Conservation (phyloP, 2,797 vertebrate genomes). For the Microchirus variegatus region DNA sequence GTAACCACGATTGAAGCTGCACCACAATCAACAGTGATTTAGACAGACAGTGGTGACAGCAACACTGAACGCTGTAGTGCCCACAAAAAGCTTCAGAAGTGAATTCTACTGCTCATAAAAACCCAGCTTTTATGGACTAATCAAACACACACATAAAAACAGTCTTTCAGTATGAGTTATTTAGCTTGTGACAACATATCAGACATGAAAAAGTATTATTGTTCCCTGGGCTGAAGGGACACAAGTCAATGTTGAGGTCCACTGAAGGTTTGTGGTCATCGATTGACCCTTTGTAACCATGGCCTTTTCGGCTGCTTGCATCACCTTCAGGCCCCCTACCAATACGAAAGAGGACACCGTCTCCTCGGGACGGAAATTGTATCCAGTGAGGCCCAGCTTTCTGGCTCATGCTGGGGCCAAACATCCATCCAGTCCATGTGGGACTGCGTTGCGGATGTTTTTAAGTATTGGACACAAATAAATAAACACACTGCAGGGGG, state of each 20-base stretch:
- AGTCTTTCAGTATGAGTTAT: no score
- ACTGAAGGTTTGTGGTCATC: conserved; percentile 22
- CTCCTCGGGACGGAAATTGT: conserved; percentile 51
- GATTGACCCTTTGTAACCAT: conserved; percentile 6
- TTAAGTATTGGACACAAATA: conserved; percentile 2
- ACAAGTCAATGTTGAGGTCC: conserved; percentile 4
- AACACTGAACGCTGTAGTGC: no score
- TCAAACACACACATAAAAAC: no score
- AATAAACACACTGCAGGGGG: not conserved
- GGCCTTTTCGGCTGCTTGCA: conserved; percentile 17
- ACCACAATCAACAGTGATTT: no score
- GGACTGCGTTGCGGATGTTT: not conserved
- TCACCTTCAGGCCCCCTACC: conserved; percentile 37
- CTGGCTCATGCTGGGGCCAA: conserved; percentile 19
- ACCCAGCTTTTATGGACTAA: no score
- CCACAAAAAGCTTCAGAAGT: no score
- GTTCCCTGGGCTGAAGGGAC: not conserved
- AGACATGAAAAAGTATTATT: no score
- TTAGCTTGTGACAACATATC: no score
- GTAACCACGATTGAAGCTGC: no score
- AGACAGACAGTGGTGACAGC: no score
- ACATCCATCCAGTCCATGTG: conserved; percentile 10
- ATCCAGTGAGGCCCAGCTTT: conserved; percentile 51
- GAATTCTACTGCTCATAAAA: no score
- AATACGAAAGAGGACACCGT: conserved; percentile 64